Base-by-base conservation (phyloP, 1,140 invertebrate genomes). In the Brachionus rotundiformis region DNA sequence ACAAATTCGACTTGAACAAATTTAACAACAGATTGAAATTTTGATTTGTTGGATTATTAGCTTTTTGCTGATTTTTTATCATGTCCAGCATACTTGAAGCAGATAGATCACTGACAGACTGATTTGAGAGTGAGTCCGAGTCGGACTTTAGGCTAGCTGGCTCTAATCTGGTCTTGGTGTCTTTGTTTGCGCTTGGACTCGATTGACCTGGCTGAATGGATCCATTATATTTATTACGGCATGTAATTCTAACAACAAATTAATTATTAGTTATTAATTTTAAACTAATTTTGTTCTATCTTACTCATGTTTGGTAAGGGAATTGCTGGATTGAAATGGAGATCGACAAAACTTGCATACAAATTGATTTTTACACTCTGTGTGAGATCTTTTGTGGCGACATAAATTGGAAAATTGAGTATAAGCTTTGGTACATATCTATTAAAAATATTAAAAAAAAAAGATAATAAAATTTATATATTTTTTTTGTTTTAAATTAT, bases 361-460 rank as follows among this genome's bases (percentile, higher is more conserved):
- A 65, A 44, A 63, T 65, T 81, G 79, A 44, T 36, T 63, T 65
- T 63, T 63, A 47, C 33, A 63, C 7, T 94, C 93, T 11, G 92
- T 92, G 89, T 99, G 98, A 95, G 98, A 98, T 83, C 97, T 94
- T 86, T 97, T 98, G 89, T 99, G 98, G 13, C 98, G 92, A 86
- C 98, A 99, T 84, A 99, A 90, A 87, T 99, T 99, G 11, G 96
- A 98, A 88, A 99, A 99, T 89, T 99, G 98, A 0, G 98, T 99
- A 90, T 99, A 99, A 1, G 95, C 92, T 91, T 95, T 93, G 80
- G 92, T 91, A 87, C 89, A 89, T 31, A 88, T 87, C 84, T 85
- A 75, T 31, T 0, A 49, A 27, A 23, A 59, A 33, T n/a, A n/a
- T n/a, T n/a, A 8, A 54, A 61, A 8, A 49, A 77, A 61, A 25